Base-by-base conservation (phyloP, 2,113 vertebrate genomes). In the Sylvietta virens region DNA sequence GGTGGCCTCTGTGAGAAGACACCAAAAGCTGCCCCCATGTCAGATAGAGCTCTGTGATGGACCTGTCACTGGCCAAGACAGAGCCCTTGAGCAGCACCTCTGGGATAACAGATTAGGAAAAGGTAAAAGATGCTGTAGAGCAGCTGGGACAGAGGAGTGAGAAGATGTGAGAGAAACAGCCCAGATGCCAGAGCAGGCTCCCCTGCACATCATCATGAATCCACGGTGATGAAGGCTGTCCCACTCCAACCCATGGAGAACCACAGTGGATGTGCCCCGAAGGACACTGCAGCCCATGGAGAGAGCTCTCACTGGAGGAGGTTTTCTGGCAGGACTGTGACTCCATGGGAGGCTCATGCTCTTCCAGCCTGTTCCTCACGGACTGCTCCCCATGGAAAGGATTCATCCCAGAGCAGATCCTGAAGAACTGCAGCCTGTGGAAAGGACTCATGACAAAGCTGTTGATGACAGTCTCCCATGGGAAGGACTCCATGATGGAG, bases 211-310 rank as follows among this genome's bases (percentile, higher is more conserved):
- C 8, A 3, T 20, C 7, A 18, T 3, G 31, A 82, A 64, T 27
- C 39, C 48, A 57, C 1, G 15, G 33, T 39, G 56, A 60, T 0
- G 0, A 15, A 65, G 40, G 17, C 0, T 64, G 48, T 54, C 8
- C 35, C 14, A 3, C 24, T 54, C 21, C 39, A 24, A 53, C 8
- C 40, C 61, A 31, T 1, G 13, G 27, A 76, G 24, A 13, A 27
- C 22, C 35, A 77, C 40, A 56, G 31, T 15, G 31, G 16, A 42
- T 21, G 31, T 56, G 24, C 13, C 6, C 50, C 39, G 45, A 19
- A 65, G 44, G 50, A 84, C 4, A 8, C 28, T 33, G 45, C 65
- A 66, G 37, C 33, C 69, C 10, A 26, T 5, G n/a, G n/a, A 12
- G n/a, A 58, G 7, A 77, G n/a, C 16, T 48, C 5, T 8, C 0